phyloP scores from a whole-genome alignment of 2,113 vertebrate species.

The Mormyrus iriodes region DNA sequence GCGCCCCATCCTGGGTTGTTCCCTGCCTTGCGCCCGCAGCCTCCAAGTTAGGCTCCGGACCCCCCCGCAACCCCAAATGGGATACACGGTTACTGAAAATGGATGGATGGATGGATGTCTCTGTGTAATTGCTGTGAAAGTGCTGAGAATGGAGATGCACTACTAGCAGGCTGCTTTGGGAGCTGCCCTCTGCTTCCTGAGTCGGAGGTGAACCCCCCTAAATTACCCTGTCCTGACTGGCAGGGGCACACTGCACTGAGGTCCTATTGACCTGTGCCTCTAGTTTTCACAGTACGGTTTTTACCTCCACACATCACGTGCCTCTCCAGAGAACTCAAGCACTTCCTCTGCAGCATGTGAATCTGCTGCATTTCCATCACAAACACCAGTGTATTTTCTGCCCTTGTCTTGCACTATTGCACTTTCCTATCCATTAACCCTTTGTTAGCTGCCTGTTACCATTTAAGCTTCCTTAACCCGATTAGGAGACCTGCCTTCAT shows the following conservation, averaged over 20 bases:
- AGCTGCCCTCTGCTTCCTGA: neutral
- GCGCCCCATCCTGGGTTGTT: too few relatives aligned
- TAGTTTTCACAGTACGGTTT: too few relatives aligned
- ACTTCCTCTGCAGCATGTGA: too few relatives aligned
- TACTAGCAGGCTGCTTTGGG: neutral
- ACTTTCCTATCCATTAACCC: neutral
- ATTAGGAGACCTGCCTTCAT: neutral
- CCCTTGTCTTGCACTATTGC: neutral
- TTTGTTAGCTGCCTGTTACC: neutral
- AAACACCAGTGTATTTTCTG: neutral
- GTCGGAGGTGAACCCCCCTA: neutral
- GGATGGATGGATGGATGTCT: too few relatives aligned
- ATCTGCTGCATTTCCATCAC: too few relatives aligned
- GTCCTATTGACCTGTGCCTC: too few relatives aligned
- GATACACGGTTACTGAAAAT: too few relatives aligned
- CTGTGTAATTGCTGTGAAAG: neutral
- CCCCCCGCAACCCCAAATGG: too few relatives aligned
- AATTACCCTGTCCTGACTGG: neutral
- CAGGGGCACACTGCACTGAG: neutral
- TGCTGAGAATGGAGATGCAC: neutral
- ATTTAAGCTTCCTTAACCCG: neutral
- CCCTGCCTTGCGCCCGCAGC: too few relatives aligned
- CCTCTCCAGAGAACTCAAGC: too few relatives aligned
- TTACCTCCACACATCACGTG: too few relatives aligned
- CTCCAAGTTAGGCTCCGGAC: too few relatives aligned